Base-by-base conservation (phyloP, 2,888 invertebrate genomes). In the Tortricodes alternella region DNA sequence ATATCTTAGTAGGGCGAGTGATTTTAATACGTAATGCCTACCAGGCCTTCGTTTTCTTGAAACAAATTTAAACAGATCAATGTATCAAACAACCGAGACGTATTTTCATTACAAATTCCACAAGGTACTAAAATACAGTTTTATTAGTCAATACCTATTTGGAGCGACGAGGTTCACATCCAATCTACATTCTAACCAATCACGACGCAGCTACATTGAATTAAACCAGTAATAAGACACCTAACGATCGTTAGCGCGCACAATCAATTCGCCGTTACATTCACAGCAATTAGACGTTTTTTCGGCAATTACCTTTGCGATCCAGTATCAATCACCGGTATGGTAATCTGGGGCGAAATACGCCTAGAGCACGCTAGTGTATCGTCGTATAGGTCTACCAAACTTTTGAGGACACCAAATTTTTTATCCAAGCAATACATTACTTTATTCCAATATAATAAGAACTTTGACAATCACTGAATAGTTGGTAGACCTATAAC, bases 211-310 rank as follows among this genome's bases (percentile, higher is more conserved):
- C 37, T 39, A 21, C 39, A 27, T 38, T 8, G 34, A 29, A 53
- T 53, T 32, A 39, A n/a, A 23, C 37, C 39, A 53, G 46, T 46
- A 50, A 39, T 50, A 53, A 53, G 59, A 73, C 76, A 80, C 70
- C 74, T 79, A 80, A 77, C 71, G 78, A 73, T 66, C 72, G 74
- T 76, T 78, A 80, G 74, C 61, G 62, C 59, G 62, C 51, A 66
- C 74, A 68, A 73, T 75, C 71, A 71, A 73, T 77, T 77, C 70
- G 64, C 66, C 66, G 68, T 66, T 67, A 70, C 67, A 63, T 65
- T 73, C 62, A 61, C 65, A 57, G 69, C 75, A 78, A 83, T 85
- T 85, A 83, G 53, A 60, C 65, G 70, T 78, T 85, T 80, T 83
- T 81, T 79, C 70, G 74, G 73, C 83, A 72, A 82, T 83, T 79